Evolutionary conservation across 2,888 invertebrate genomes (phyloP), one percentile per base, ranked within the genome.

Genomic region (Rhimphoctona megacephalus): DNA sequence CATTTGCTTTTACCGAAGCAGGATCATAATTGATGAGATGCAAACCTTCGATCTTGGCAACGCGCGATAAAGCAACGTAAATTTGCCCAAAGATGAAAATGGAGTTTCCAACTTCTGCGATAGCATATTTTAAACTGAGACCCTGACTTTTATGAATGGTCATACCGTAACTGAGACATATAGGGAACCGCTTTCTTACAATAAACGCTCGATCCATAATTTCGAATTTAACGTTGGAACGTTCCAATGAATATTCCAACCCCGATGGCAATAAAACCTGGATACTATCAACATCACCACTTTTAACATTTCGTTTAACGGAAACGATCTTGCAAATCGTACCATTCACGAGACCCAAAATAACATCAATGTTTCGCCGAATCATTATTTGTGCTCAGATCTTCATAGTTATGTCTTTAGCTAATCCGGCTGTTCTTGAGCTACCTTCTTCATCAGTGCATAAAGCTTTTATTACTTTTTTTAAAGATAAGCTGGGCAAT

Each of bases 71-170:
- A 57, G 90, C 90, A n/a, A 90, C 89, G 84, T 90, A 91, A 49
- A 85, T 70, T 74, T 90, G 90, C n/a, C 88, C 89, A 52, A 69
- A 83, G 36, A 61, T 84, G 57, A 90, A 90, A 61, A 90, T 74
- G 30, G 86, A 89, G n/a, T n/a, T n/a, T n/a, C 88, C 90, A 6
- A 88, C 86, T 49, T 90, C 90, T 5, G 90, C 67, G 3, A 91
- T 64, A 73, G 85, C 88, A 80, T 83, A 85, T 66, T 88, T 81
- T 33, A 91, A 78, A 85, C 90, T 90, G 11, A 90, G 66, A 3
- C 89, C 90, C 83, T 90, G 90, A 79, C 87, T 88, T 81, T 89
- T 90, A 74, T 90, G 90, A 52, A 91, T 90, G 17, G 90, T 91
- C 8, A 90, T 89, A 6, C 87, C 90, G 72, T 91, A 91, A 69